phyloP scores from a whole-genome alignment of 2,797 vertebrate species.

The Acanthiza pusilla region DNA sequence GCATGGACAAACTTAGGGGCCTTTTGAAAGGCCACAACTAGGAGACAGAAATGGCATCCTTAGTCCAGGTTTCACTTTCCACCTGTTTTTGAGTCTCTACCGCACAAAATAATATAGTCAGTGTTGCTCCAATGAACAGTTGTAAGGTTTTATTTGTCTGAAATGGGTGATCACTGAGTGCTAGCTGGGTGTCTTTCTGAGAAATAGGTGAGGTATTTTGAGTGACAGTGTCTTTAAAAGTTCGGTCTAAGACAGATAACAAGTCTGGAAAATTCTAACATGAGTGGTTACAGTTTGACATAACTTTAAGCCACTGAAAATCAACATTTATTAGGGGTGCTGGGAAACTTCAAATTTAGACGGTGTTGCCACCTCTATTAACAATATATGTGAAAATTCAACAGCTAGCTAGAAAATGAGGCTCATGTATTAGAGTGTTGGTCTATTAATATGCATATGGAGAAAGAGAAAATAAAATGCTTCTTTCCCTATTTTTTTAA shows the following conservation, averaged over 20 bases:
- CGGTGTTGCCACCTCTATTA: background rate
- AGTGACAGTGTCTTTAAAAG: background rate
- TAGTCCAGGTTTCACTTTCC: background rate
- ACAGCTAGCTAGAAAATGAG: background rate
- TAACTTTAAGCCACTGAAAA: background rate
- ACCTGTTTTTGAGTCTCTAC: background rate
- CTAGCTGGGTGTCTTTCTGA: background rate
- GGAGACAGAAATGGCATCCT: background rate
- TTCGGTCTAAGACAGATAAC: background rate
- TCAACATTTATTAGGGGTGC: background rate
- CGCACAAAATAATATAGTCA: background rate
- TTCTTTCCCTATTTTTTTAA: conserved; percentile 43
- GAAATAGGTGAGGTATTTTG: background rate
- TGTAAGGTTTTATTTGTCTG: background rate
- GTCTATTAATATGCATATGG: background rate
- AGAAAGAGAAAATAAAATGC: conserved; percentile 19
- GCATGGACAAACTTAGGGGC: background rate
- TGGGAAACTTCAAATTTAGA: background rate
- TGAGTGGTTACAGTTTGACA: background rate
- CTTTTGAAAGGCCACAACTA: background rate
- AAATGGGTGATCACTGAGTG: background rate
- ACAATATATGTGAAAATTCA: background rate
- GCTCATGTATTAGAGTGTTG: background rate
- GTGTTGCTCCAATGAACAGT: background rate
- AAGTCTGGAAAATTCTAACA: background rate